Conservation (phyloP, 1,140 invertebrate species). For the Drosophila sproati region DNA sequence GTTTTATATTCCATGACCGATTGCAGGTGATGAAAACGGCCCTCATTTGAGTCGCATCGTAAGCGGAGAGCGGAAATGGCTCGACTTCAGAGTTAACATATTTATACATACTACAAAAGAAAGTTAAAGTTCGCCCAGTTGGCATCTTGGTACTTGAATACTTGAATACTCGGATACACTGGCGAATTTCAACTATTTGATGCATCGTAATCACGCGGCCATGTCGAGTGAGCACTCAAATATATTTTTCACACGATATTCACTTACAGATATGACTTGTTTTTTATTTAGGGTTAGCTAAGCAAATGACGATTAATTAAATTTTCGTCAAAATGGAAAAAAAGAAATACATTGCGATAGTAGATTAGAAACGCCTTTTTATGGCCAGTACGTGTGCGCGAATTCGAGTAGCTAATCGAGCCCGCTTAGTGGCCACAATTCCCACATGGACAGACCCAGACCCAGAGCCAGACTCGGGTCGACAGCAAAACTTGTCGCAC, state of each 20-base stretch:
- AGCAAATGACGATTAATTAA: conserved; percentile 55
- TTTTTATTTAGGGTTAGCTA: conserved; percentile 7
- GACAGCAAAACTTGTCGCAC: conserved; percentile 56
- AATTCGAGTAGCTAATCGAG: conserved; percentile 80
- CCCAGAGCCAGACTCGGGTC: not conserved
- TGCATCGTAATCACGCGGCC: conserved; percentile 8
- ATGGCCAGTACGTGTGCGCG: conserved; percentile 74
- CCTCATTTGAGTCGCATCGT: conserved; percentile 31
- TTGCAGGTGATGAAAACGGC: conserved; percentile 39
- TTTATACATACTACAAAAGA: conserved; percentile 40
- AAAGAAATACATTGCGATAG: conserved; percentile 45
- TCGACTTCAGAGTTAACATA: conserved; percentile 55
- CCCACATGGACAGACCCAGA: conserved; percentile 38
- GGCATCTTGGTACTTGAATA: too few relatives aligned
- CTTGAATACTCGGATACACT: conserved; percentile 43
- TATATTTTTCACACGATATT: conserved; percentile 72
- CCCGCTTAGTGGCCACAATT: conserved; percentile 45
- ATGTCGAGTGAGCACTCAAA: conserved; percentile 15
- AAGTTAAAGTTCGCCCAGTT: conserved; percentile 54
- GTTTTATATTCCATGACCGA: conserved; percentile 68
- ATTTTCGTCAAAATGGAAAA: conserved; percentile 67
- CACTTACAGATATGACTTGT: conserved; percentile 51
- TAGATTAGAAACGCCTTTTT: conserved; percentile 72
- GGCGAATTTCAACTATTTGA: conserved; percentile 29
- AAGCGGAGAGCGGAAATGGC: conserved; percentile 63